Evolutionary conservation across 2,113 vertebrate genomes (phyloP).

Genomic region (Ctenodactylus gundi): DNA sequence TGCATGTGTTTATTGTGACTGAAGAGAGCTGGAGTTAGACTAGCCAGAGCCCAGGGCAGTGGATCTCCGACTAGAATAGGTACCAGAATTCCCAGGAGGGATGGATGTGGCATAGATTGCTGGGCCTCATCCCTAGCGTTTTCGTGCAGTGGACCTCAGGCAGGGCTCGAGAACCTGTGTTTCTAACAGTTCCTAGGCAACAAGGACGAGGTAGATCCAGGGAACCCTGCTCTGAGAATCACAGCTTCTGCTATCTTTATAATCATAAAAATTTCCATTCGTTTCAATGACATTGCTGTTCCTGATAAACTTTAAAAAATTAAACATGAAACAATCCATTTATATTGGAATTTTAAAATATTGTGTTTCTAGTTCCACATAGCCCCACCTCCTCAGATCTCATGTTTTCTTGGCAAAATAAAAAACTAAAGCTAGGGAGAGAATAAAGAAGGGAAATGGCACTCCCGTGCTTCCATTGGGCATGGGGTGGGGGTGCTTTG

Average conservation of each 20-base stretch:
- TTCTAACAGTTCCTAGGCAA: not conserved
- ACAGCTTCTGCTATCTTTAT: not conserved
- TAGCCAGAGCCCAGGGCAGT: not conserved
- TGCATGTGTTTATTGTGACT: not conserved
- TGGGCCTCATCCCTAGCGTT: not conserved
- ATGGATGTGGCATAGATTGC: not conserved
- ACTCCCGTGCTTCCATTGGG: not conserved
- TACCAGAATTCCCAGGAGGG: not conserved
- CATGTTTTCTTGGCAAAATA: not conserved
- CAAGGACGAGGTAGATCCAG: not conserved
- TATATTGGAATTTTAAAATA: not conserved
- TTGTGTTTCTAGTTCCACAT: not conserved
- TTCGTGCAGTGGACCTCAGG: not conserved
- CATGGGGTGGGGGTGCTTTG: not conserved
- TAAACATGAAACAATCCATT: not conserved
- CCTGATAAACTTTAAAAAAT: not conserved
- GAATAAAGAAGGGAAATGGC: too few species aligned
- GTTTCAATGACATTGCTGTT: not conserved
- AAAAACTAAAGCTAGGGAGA: not conserved
- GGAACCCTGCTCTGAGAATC: not conserved
- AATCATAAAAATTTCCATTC: not conserved
- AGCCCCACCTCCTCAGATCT: not conserved
- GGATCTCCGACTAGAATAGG: not conserved
- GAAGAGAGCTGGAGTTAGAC: rapidly evolving
- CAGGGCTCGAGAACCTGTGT: not conserved